phyloP scores from a whole-genome alignment of 2,888 invertebrate genomes.

The Dryococelus australis region DNA sequence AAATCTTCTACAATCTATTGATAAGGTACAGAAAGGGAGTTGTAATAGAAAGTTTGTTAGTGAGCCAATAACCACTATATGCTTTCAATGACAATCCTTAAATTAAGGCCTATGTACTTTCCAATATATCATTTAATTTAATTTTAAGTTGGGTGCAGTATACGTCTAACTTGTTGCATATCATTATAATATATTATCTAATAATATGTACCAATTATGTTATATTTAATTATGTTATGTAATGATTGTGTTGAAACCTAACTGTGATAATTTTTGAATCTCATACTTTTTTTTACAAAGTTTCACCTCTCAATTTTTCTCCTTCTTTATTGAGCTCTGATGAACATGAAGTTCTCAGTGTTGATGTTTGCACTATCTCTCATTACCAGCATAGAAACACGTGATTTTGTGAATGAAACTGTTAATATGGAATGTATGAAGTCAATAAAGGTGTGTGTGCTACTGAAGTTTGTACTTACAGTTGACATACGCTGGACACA shows the following conservation, averaged over 20 bases:
- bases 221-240: not conserved
- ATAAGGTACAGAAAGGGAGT: not conserved
- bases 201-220: not conserved
- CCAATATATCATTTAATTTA: not conserved
- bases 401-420: too few relatives aligned
- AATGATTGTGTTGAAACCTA: not conserved
- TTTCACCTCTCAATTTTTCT: not conserved
- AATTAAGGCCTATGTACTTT: not conserved
- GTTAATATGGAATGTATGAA: too few relatives aligned
- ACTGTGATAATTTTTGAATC: slow-evolving; percentile 5
- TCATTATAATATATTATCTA: not conserved
- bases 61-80: not conserved
- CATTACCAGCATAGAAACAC: too few relatives aligned
- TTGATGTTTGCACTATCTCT: too few relatives aligned
- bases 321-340: too few relatives aligned
- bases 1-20: too few relatives aligned
- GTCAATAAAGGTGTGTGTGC: too few relatives aligned
- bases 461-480: too few relatives aligned
- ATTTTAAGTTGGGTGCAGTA: not conserved
- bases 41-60: not conserved
- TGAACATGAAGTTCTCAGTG: too few relatives aligned
- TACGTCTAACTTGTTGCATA: not conserved
- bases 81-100: not conserved
- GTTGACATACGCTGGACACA: too few relatives aligned
- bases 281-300: not conserved